phyloP scores from a whole-genome alignment of 2,888 invertebrate genomes.

The Pardosa pseudoannulata region DNA sequence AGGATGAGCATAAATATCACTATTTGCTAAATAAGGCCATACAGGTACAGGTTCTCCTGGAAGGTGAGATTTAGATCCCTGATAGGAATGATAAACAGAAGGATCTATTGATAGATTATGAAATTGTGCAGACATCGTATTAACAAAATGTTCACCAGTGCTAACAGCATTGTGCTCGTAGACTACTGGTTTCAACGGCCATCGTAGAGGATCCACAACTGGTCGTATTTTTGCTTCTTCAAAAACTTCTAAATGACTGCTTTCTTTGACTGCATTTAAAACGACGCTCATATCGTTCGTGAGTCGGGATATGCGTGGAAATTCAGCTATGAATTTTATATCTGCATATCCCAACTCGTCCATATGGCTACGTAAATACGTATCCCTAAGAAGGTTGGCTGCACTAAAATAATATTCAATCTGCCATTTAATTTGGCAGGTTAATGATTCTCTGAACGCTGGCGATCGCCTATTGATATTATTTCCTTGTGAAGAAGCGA shows the following conservation, averaged over 20 bases:
- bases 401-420: constrained; percentile 98
- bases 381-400: constrained; percentile 95
- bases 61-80: too few relatives aligned
- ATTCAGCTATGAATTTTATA: constrained; percentile 94
- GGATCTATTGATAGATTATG: too few relatives aligned
- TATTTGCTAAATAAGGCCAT: too few relatives aligned
- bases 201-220: constrained; percentile 18
- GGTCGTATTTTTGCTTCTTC: constrained; percentile 16
- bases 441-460: background rate
- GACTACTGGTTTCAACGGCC: too few relatives aligned
- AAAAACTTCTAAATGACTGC: constrained; percentile 19
- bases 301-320: constrained; percentile 92
- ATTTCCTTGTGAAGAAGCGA: too few relatives aligned
- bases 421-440: background rate
- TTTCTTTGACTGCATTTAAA: constrained; percentile 81
- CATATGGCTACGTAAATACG: constrained; percentile 98
- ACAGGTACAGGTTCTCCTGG: too few relatives aligned
- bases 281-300: constrained; percentile 90
- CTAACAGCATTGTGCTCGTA: too few relatives aligned
- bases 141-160: too few relatives aligned
- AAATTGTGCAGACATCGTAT: too few relatives aligned
- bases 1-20: too few relatives aligned
- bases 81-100: too few relatives aligned
- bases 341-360: constrained; percentile 94
- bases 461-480: too few relatives aligned